These are phyloP conservation scores for Rallus crepitans DNA, from an alignment of 2,797 vertebrate species.

Conservation along the genomic window DNA sequence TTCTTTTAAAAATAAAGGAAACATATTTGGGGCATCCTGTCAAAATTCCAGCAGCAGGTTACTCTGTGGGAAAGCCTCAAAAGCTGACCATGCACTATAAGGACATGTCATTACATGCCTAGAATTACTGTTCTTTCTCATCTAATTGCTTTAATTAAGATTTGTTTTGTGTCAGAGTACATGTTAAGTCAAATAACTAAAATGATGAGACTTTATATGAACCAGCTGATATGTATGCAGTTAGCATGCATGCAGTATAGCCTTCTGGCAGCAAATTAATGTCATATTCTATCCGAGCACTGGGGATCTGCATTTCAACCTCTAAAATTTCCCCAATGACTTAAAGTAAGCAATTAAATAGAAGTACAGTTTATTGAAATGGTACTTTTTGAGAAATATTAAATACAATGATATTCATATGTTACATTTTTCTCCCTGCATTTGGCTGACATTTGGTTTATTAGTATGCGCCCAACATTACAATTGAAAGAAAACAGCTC, in stretches of 20 bases:
- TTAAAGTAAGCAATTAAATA: conserved; percentile 85
- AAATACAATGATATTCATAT: conserved; percentile 84
- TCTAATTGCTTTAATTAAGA: conserved; percentile 68
- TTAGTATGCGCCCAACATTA: conserved; percentile 93
- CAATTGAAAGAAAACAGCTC: conserved; percentile 86
- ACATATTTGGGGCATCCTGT: neutral
- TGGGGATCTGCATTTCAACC: conserved; percentile 79
- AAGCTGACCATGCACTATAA: conserved; percentile 2
- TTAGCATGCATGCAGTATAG: conserved; percentile 70
- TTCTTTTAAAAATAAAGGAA: neutral
- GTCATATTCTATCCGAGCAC: conserved; percentile 78
- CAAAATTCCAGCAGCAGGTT: neutral
- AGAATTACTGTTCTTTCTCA: conserved; percentile 36
- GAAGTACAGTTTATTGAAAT: conserved; percentile 81
- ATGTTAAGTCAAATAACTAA: conserved; percentile 69
- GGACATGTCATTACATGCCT: neutral
- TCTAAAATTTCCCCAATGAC: conserved; percentile 84
- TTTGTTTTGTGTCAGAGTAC: conserved; percentile 65
- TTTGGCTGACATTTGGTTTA: conserved; percentile 87
- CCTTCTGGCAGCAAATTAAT: conserved; percentile 79
- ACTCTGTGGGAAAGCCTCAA: neutral
- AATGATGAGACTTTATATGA: conserved; percentile 65
- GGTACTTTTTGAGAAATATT: conserved; percentile 85
- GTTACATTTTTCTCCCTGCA: conserved; percentile 80
- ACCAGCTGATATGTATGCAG: conserved; percentile 68